Evolutionary conservation across 2,797 vertebrate species (phyloP).

Genomic region (Staurois parvus): DNA sequence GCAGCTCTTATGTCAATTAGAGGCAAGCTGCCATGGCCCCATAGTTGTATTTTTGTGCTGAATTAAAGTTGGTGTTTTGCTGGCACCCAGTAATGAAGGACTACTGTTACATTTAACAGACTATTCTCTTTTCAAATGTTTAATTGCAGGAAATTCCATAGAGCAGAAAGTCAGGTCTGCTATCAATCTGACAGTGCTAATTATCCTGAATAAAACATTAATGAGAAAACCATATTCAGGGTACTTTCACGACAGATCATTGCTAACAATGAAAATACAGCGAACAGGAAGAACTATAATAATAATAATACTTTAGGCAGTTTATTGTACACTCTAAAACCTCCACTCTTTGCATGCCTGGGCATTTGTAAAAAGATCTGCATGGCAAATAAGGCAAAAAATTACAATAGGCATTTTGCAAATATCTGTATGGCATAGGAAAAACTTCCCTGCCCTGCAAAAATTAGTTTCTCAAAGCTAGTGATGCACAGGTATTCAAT

Average conservation of each 20-base stretch:
- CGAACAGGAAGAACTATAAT: not conserved
- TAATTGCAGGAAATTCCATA: constrained; percentile 52
- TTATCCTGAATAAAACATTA: constrained; percentile 40
- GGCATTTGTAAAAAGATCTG: not conserved
- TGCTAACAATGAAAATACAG: constrained; percentile 8
- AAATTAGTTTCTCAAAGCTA: no score
- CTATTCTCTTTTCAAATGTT: constrained; percentile 39
- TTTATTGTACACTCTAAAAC: not conserved
- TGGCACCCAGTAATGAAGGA: constrained; percentile 26
- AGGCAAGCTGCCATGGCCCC: constrained; percentile 3
- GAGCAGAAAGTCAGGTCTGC: constrained; percentile 29
- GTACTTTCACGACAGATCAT: not conserved
- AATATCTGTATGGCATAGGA: no score
- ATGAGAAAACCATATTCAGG: constrained; percentile 33
- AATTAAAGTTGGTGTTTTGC: constrained; percentile 32
- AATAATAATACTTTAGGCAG: not conserved
- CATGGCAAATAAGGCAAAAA: not conserved
- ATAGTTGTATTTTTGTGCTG: not conserved
- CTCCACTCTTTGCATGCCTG: not conserved
- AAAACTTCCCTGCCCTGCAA: no score
- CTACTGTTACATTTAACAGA: constrained; percentile 30
- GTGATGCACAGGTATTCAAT: no score
- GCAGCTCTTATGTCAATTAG: constrained; percentile 20
- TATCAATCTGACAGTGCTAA: constrained; percentile 30
- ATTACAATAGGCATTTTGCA: no score